A percentile compares a stretch with the other conserved stretches of the same genome.
Evolutionary conservation across 2,797 vertebrate species (phyloP).

Genomic region (Sebastes dallii): DNA sequence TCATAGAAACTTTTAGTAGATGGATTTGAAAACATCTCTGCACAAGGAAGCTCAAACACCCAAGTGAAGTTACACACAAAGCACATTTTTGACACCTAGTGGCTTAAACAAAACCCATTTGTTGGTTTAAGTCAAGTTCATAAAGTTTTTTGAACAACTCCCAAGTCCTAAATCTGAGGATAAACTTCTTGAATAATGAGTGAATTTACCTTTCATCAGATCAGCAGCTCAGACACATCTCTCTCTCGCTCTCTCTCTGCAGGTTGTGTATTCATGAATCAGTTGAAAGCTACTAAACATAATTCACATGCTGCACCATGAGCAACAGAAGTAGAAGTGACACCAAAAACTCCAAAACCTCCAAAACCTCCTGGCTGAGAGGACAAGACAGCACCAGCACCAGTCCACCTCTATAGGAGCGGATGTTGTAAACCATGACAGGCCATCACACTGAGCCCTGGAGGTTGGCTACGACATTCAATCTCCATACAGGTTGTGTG

Average conservation of each 20-base stretch:
- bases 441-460: constrained; percentile 40
- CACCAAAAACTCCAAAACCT: neutral
- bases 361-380: neutral
- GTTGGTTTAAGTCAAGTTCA: too few relatives aligned
- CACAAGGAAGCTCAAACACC: neutral
- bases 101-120: too few relatives aligned
- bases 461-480: constrained; percentile 70
- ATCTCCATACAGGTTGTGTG: constrained; percentile 63
- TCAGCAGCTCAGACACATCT: neutral
- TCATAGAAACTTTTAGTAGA: neutral
- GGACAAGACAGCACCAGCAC: neutral
- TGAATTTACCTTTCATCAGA: constrained; percentile 11
- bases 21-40: neutral
- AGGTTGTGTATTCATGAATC: neutral
- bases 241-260: neutral
- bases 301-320: neutral
- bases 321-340: neutral
- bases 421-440: constrained; percentile 57
- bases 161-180: too few relatives aligned
- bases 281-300: neutral
- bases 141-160: too few relatives aligned
- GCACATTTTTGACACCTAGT: neutral
- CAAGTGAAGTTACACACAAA: neutral
- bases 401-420: constrained; percentile 13
- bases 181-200: neutral